These are phyloP conservation scores for Lycodopsis pacificus DNA, from an alignment of 2,797 vertebrate genomes.

Conservation along the genomic window DNA sequence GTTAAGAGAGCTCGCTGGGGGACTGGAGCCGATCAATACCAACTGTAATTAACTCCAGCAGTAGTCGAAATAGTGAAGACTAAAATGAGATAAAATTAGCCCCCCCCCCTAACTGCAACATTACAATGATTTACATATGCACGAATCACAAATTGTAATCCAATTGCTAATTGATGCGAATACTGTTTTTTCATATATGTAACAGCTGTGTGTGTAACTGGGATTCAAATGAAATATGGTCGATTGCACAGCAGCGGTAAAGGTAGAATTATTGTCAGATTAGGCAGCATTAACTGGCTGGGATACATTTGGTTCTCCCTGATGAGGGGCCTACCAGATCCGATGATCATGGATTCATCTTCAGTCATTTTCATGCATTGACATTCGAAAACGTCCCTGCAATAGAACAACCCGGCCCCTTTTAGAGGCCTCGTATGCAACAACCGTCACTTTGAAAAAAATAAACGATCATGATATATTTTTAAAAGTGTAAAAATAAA, in stretches of 20 bases:
- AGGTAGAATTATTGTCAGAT: background rate
- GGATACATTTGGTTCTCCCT: background rate
- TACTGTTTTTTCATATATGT: background rate
- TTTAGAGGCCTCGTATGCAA: background rate
- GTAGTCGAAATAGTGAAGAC: background rate
- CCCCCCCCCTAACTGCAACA: background rate
- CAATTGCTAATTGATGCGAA: background rate
- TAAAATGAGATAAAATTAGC: background rate
- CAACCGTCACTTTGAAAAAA: background rate
- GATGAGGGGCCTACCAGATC: background rate
- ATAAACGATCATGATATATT: background rate
- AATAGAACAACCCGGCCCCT: background rate
- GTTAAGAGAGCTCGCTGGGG: background rate
- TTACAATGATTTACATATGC: background rate
- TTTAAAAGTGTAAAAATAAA: background rate
- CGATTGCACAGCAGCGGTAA: background rate
- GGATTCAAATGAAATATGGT: background rate
- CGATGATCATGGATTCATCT: background rate
- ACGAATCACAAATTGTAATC: background rate
- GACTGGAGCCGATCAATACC: background rate
- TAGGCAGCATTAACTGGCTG: background rate
- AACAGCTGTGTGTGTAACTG: background rate
- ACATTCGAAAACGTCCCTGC: background rate
- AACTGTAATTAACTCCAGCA: background rate
- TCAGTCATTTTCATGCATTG: background rate